phyloP scores from a whole-genome alignment of 1,140 invertebrate species.

The Oedothorax gibbosus region DNA sequence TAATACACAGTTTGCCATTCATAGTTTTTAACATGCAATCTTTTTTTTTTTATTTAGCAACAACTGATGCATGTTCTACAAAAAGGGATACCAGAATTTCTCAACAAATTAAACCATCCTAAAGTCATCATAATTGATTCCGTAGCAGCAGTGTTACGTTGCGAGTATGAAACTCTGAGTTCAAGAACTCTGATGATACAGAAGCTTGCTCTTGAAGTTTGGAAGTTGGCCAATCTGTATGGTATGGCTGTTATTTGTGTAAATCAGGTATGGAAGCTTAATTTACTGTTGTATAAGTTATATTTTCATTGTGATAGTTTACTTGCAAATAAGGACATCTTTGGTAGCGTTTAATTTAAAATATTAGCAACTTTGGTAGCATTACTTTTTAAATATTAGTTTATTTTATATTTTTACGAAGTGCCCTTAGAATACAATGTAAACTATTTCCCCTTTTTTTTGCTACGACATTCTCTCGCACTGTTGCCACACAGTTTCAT shows the following conservation, averaged over 20 bases:
- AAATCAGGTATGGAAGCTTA: slow-evolving; percentile 75
- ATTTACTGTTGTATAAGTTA: no score
- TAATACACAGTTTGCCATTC: not conserved
- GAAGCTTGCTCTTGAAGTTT: slow-evolving; percentile 73
- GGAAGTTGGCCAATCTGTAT: slow-evolving; percentile 72
- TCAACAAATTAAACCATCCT: slow-evolving; percentile 68
- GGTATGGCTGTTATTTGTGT: slow-evolving; percentile 76
- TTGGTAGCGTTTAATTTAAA: no score
- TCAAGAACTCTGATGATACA: slow-evolving; percentile 74
- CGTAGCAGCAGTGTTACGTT: slow-evolving; percentile 79
- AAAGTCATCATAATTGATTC: slow-evolving; percentile 81
- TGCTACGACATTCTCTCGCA: no score
- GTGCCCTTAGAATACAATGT: no score
- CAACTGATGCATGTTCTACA: slow-evolving; percentile 36
- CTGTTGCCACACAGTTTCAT: no score
- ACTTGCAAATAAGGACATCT: no score
- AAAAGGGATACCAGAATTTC: slow-evolving; percentile 26
- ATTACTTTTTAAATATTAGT: no score
- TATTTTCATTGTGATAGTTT: no score
- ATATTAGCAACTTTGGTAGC: no score
- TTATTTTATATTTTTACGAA: no score
- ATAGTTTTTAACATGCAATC: not conserved
- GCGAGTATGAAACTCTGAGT: slow-evolving; percentile 73
- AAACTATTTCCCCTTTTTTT: no score
- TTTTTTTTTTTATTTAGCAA: slow-evolving; percentile 6